Conservation (phyloP, 2,888 invertebrate species). For the Sceliomorpha sp. region DNA sequence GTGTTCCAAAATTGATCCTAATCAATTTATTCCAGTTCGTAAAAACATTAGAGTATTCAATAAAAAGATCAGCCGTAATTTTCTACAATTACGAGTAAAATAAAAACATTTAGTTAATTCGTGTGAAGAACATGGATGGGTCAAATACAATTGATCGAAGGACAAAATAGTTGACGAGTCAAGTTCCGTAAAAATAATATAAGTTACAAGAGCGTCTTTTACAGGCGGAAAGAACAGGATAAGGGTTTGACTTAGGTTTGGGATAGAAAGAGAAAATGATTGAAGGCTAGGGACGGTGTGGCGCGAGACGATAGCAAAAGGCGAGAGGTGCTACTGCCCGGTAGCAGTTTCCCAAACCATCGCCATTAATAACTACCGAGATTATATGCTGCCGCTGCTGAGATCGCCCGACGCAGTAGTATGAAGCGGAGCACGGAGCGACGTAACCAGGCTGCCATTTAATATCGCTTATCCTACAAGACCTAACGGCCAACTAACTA, state of each 20-base stretch:
- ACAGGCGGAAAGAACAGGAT: conserved; percentile 46
- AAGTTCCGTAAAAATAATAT: no score
- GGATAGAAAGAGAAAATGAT: conserved; percentile 51
- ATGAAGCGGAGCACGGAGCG: conserved; percentile 57
- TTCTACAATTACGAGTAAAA: no score
- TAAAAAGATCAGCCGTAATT: no score
- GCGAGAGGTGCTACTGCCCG: conserved; percentile 72
- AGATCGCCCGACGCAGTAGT: conserved; percentile 57
- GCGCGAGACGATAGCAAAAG: conserved; percentile 56
- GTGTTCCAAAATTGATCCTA: no score
- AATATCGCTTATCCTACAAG: conserved; percentile 68
- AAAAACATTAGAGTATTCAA: no score
- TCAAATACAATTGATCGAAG: no score
- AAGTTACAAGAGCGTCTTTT: conserved; percentile 35
- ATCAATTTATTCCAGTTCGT: no score
- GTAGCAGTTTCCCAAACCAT: conserved; percentile 80
- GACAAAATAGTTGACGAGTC: no score
- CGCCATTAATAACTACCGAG: conserved; percentile 79
- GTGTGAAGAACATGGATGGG: no score
- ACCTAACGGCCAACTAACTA: conserved; percentile 65
- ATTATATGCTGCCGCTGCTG: conserved; percentile 75
- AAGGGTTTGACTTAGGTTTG: conserved; percentile 47
- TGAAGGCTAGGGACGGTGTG: conserved; percentile 53
- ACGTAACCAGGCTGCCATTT: conserved; percentile 69
- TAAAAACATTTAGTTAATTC: no score